Evolutionary conservation across 2,113 vertebrate species (phyloP), one percentile per base, ranked within the genome.

Genomic region (Erpornis zantholeuca): DNA sequence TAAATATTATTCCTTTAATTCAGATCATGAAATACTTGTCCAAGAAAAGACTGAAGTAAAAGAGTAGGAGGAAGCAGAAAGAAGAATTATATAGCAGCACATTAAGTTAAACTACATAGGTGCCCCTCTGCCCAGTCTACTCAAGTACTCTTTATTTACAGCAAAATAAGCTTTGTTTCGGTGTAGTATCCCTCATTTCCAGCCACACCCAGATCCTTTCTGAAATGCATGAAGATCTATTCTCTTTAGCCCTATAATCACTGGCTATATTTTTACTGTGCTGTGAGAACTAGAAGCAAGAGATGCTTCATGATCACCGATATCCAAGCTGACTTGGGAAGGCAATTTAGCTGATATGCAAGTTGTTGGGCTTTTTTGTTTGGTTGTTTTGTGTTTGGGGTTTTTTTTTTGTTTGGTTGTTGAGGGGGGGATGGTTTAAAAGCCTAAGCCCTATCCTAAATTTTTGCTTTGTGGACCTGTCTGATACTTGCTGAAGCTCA

Each of bases 1-100:
- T 86, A 88, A 92, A 88, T 81, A 94, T 60, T 83, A 96, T 71
- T 91, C 38, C 38, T 90, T 92, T 93, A 81, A 93, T 90, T 95
- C 72, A 90, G 57, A 84, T 90, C 65, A 69, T 49, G 68, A 90
- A 73, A 90, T 68, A 7, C 14, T 61, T 94, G 54, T 94, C 90
- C 76, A 88, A 86, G 75, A 90, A 94, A 88, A 86, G 5, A 40
- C 15, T 76, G 18, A 66, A 87, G 16, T 54, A 53, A 70, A 81
- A 69, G 50, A 86, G 42, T 29, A 50, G 64, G 54, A 85, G 47
- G 35, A 92, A 49, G 49, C 24, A 88, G 56, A 86, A 82, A 77
- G 23, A 79, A 56, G 40, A 20, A 87, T 80, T 70, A 12, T 40
- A 24, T 54, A 66, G 72, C 54, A 88, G 33, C 20, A 52, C 25